A percentile compares a stretch with the other conserved stretches of the same genome.
phyloP scores from a whole-genome alignment of 2,113 vertebrate genomes.

The Procavia capensis region DNA sequence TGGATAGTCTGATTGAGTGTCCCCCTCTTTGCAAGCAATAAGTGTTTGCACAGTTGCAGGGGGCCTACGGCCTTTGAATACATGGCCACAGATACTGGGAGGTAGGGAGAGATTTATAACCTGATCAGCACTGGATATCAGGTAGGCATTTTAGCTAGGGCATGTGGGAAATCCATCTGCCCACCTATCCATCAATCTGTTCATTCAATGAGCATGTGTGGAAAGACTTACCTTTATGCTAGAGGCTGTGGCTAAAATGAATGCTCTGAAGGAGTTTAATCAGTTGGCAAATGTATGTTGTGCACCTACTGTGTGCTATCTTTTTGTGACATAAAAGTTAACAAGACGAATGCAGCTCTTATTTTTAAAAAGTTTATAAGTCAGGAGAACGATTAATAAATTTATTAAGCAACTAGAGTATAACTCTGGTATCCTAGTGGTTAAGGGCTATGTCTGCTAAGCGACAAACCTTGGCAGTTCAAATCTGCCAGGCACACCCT shows the following conservation, averaged over 20 bases:
- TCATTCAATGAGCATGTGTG: fast-evolving
- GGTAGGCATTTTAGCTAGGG: not conserved
- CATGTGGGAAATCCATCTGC: not conserved
- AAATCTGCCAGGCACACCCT: too few relatives aligned
- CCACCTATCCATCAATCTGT: fast-evolving
- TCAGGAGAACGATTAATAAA: constrained; percentile 25
- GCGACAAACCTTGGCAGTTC: too few relatives aligned
- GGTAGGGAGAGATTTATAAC: not conserved
- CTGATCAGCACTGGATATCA: not conserved
- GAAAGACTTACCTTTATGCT: not conserved
- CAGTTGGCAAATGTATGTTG: not conserved
- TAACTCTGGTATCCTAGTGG: too few relatives aligned
- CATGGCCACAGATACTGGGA: not conserved
- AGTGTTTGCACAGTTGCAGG: not conserved
- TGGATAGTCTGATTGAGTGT: not conserved
- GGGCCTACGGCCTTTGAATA: not conserved
- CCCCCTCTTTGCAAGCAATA: not conserved
- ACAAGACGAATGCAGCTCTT: not conserved
- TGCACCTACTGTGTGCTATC: not conserved
- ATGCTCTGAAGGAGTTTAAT: not conserved
- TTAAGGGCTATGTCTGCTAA: too few relatives aligned
- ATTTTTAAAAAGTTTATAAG: not conserved
- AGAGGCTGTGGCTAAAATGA: not conserved
- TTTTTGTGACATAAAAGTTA: not conserved
- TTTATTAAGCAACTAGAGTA: not conserved